Conservation (phyloP, 2,888 invertebrate species). For the Caenorhabditis zanzibari region DNA sequence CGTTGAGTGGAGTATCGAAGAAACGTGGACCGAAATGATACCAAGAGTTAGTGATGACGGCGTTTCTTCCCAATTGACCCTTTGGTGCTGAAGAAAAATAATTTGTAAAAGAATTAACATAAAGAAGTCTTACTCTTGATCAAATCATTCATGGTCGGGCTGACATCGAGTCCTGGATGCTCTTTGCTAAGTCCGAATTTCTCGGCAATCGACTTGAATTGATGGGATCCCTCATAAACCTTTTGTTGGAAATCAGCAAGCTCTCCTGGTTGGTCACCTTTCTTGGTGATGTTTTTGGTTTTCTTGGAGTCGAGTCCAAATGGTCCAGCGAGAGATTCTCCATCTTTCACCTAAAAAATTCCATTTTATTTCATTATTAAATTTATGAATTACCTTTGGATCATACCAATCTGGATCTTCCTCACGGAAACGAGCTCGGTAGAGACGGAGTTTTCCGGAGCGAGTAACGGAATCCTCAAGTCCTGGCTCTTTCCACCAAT, state of each 20-base stretch:
- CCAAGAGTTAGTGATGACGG: slow-evolving; percentile 69
- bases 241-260: slow-evolving; percentile 79
- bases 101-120: background rate
- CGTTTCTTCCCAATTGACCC: slow-evolving; percentile 71
- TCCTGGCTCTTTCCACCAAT: slow-evolving; percentile 81
- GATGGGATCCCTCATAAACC: slow-evolving; percentile 76
- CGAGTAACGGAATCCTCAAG: slow-evolving; percentile 70
- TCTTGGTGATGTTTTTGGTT: slow-evolving; percentile 73
- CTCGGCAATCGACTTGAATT: slow-evolving; percentile 81
- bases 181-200: slow-evolving; percentile 79
- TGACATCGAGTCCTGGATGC: slow-evolving; percentile 81
- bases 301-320: slow-evolving; percentile 79
- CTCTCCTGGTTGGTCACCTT: slow-evolving; percentile 78
- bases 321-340: slow-evolving; percentile 80
- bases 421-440: slow-evolving; percentile 69
- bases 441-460: slow-evolving; percentile 69
- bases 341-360: slow-evolving; percentile 77
- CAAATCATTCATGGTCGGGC: slow-evolving; percentile 75
- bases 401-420: slow-evolving; percentile 79
- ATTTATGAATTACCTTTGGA: slow-evolving; percentile 62
- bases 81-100: slow-evolving; percentile 66
- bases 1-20: slow-evolving; percentile 82
- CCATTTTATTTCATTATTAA: background rate
- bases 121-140: slow-evolving; percentile 55
- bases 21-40: slow-evolving; percentile 81